These are phyloP conservation scores for Puma concolor DNA, from an alignment of 2,113 vertebrate species.

Conservation along the genomic window DNA sequence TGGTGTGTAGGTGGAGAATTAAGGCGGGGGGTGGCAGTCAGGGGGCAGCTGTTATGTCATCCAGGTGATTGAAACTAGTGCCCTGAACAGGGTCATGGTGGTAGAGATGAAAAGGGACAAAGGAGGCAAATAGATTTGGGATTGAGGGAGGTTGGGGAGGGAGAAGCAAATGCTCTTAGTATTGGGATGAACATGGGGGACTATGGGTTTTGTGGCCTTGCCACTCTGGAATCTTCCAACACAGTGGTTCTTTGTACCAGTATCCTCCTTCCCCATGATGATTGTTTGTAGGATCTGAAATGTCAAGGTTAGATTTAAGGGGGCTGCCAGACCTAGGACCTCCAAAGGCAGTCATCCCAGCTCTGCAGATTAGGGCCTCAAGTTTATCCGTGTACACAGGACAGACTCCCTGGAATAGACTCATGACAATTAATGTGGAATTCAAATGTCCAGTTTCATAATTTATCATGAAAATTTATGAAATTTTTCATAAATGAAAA, in stretches of 20 bases:
- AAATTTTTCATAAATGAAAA: no score
- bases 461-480: neutral
- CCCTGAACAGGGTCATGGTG: neutral
- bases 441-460: neutral
- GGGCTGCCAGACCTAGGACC: neutral
- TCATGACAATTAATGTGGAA: neutral
- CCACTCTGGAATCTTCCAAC: neutral
- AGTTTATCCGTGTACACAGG: neutral
- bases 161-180: neutral
- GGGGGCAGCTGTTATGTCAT: neutral
- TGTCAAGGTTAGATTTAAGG: neutral
- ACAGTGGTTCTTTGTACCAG: neutral
- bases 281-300: fast-evolving
- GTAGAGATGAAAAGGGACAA: neutral
- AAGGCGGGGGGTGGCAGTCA: no score
- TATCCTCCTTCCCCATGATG: fast-evolving
- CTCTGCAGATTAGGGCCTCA: neutral
- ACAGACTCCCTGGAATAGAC: neutral
- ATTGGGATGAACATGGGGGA: fast-evolving
- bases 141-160: neutral
- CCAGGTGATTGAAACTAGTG: neutral
- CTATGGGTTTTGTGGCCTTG: neutral
- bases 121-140: neutral
- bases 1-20: neutral
- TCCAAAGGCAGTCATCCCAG: neutral